Percentiles rank a stretch among this genome's conserved stretches.
Evolutionary conservation across 2,797 vertebrate genomes (phyloP).

Genomic region (Sebastes vulpes): DNA sequence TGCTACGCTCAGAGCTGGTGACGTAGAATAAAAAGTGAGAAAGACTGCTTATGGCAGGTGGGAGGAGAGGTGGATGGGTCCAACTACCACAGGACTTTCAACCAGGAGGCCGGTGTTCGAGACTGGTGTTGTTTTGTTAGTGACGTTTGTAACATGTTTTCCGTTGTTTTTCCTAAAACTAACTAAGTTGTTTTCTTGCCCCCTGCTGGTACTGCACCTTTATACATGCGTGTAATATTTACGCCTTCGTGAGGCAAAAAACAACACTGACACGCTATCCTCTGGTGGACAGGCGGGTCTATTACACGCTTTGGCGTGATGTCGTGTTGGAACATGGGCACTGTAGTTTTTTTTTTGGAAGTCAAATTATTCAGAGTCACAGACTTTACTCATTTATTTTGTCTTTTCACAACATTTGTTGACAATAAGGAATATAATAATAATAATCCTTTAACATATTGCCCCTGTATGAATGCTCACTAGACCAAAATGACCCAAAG

Average conservation of each 20-base stretch:
- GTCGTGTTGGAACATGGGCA: neutral
- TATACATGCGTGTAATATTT: neutral
- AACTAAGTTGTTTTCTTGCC: neutral
- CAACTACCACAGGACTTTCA: neutral
- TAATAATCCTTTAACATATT: neutral
- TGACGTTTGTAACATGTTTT: neutral
- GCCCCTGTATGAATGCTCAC: constrained; percentile 3
- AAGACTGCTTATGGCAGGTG: neutral
- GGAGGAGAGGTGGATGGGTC: neutral
- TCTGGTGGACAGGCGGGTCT: too few species aligned
- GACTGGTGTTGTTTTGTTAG: neutral
- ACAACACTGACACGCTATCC: too few species aligned
- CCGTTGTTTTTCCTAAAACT: neutral
- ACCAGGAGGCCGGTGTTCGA: neutral
- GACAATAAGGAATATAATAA: neutral
- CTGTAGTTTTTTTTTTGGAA: neutral
- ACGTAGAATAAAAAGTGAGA: neutral
- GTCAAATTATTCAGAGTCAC: neutral
- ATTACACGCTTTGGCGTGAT: neutral
- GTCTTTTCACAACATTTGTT: constrained; percentile 2
- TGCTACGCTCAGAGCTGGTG: neutral
- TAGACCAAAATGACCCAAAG: constrained; percentile 1
- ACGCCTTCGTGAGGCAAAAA: neutral
- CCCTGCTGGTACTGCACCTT: neutral
- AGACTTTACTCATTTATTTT: neutral